Base-by-base conservation (phyloP, 2,113 vertebrate genomes). In the Phoxinus phoxinus region DNA sequence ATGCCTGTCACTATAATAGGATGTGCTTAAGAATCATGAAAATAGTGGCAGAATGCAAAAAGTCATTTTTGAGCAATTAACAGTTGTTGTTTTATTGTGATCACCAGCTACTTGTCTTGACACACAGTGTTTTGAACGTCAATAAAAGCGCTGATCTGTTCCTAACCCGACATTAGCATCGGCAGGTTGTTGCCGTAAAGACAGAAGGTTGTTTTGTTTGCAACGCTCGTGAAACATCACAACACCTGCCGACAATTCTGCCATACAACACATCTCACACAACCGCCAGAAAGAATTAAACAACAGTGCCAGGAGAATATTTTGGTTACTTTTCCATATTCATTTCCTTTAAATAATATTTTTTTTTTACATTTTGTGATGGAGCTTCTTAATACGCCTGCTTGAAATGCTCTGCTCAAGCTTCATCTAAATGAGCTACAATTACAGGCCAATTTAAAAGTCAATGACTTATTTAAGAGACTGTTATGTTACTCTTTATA, bases 381-480 rank as follows among this genome's bases (percentile, higher is more conserved):
- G 21, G 35, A 63, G 58, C 37, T 81, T 63, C n/a, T 44, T 81
- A 65, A 80, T 80, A 61, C 35, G 30, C 41, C 73, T 30, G 6
- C 27, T 19, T 51, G 15, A 51, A 75, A 75, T 75, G n/a, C 41
- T 51, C 73, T 75, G 73, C 73, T 27, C 27, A 75, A 75, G 23
- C 25, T 3, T 2, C 0, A 17, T 27, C 15, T 76, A 53, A 53
- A 76, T 53, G 25, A 76, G 25, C 13, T 32, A 53, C 46, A 76
- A 76, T 76, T 51, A 76, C 44, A 53, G 46, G 17, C 27, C 27
- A 76, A 53, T 76, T 76, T 76, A 76, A n/a, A 53, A 76, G 15
- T 30, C 15, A 76, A 76, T 53, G 5, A 53, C 32, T 53, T 76
- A 53, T 76, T 76, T 76, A 51, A 4, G 46, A 53, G 25, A 30